Percentiles rank a stretch among this genome's conserved stretches.
Evolutionary conservation across 2,113 vertebrate species (phyloP).

Genomic region (Sprattus sprattus): DNA sequence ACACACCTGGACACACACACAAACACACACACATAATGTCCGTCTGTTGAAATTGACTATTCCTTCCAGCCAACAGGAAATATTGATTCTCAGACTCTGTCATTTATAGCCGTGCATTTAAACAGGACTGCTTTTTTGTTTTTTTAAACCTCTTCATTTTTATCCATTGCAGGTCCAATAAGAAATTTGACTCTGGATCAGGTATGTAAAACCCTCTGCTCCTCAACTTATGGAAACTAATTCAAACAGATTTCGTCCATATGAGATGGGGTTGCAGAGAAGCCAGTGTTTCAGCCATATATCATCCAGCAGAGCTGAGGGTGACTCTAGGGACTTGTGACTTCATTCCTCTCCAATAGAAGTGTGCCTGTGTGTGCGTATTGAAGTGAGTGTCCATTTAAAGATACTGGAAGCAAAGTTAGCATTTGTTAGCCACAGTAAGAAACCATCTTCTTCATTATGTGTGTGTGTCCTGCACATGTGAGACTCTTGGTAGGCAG

Average conservation of each 20-base stretch:
- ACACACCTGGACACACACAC: neutral
- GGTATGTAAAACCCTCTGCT: conserved; percentile 73
- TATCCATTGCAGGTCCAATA: conserved; percentile 81
- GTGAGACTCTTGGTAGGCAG: neutral
- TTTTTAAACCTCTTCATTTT: conserved; percentile 16
- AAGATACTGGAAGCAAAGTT: neutral
- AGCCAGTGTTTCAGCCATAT: neutral
- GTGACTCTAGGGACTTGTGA: neutral
- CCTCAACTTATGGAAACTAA: neutral
- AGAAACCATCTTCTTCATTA: no score
- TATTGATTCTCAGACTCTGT: neutral
- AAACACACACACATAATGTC: neutral
- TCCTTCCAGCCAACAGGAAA: neutral
- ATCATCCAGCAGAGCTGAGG: neutral
- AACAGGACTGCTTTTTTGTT: neutral
- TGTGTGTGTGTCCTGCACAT: no score
- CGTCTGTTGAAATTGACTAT: neutral
- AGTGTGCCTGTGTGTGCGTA: neutral
- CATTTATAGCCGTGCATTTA: neutral
- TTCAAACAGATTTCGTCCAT: neutral
- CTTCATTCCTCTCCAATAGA: neutral
- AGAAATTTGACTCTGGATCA: conserved; percentile 96
- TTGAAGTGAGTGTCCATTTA: neutral
- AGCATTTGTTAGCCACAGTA: neutral
- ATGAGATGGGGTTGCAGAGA: neutral